Conservation (phyloP, 1,140 invertebrate species). For the Drosophila murphyi region DNA sequence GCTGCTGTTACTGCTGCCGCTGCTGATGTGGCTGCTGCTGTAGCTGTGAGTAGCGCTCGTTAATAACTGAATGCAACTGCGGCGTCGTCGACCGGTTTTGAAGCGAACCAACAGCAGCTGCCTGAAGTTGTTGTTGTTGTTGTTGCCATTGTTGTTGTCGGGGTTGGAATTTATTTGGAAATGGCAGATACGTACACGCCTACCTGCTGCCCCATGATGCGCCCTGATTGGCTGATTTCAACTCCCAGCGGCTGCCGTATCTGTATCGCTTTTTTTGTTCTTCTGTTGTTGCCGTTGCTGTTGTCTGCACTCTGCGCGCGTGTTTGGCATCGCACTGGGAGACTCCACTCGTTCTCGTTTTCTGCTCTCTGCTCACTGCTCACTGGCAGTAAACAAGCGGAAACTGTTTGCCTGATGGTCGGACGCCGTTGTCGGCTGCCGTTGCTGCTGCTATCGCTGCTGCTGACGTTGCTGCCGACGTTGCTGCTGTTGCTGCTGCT, state of each 20-base stretch:
- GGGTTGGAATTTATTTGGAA: constrained; percentile 82
- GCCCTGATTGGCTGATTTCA: constrained; percentile 61
- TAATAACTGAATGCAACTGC: constrained; percentile 82
- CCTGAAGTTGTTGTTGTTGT: constrained; percentile 21
- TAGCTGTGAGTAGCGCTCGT: constrained; percentile 78
- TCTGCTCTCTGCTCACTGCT: constrained; percentile 20
- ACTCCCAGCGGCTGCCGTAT: constrained; percentile 47
- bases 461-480: constrained; percentile 32
- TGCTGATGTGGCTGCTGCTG: constrained; percentile 52
- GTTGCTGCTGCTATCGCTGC: constrained; percentile 58
- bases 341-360: constrained; percentile 23
- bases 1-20: constrained; percentile 19
- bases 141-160: constrained; percentile 48
- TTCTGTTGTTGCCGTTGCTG: constrained; percentile 22
- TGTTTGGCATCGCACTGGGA: constrained; percentile 25
- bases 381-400: constrained; percentile 76
- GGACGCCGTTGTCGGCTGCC: constrained; percentile 69
- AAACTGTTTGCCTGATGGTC: constrained; percentile 78
- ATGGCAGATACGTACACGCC: constrained; percentile 80
- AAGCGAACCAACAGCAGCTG: constrained; percentile 56
- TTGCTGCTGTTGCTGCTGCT: constrained; percentile 39
- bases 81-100: constrained; percentile 75
- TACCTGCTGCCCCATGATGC: constrained; percentile 67
- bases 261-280: constrained; percentile 42
- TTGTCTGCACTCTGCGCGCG: constrained; percentile 20